phyloP scores from a whole-genome alignment of 2,888 invertebrate species.

The Globia sparganii region DNA sequence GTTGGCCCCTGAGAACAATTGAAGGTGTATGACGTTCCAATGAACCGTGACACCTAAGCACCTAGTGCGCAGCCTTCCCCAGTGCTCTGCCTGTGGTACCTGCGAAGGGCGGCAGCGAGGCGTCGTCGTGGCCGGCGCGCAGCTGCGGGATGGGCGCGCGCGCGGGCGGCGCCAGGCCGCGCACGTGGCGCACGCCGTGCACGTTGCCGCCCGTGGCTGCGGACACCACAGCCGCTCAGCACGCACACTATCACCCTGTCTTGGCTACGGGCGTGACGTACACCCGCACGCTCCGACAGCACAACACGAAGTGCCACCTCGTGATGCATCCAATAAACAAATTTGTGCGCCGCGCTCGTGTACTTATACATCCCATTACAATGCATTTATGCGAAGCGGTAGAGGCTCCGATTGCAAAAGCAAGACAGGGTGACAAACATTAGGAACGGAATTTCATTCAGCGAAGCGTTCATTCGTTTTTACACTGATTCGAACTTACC shows the following conservation, averaged over 20 bases:
- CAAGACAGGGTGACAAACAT: slow-evolving; percentile 83
- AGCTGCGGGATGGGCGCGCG: slow-evolving; percentile 96
- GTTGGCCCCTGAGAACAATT: not conserved
- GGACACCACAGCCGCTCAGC: slow-evolving; percentile 87
- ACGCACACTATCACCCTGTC: slow-evolving; percentile 70
- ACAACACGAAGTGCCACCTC: slow-evolving; percentile 28
- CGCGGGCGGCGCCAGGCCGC: slow-evolving; percentile 95
- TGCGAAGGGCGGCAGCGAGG: slow-evolving; percentile 84
- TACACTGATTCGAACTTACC: slow-evolving; percentile 72
- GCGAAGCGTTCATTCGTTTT: slow-evolving; percentile 73
- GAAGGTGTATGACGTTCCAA: not conserved
- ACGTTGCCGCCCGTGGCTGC: slow-evolving; percentile 92
- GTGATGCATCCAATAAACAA: slow-evolving; percentile 10
- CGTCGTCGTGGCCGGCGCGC: slow-evolving; percentile 90
- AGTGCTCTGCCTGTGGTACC: too few species aligned
- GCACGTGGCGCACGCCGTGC: slow-evolving; percentile 96
- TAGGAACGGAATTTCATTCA: slow-evolving; percentile 68
- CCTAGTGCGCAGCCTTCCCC: slow-evolving; percentile 32
- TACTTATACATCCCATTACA: slow-evolving; percentile 42
- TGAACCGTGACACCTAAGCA: slow-evolving; percentile 13
- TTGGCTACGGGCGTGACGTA: slow-evolving; percentile 14
- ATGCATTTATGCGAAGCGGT: slow-evolving; percentile 57
- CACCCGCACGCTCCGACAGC: slow-evolving; percentile 7
- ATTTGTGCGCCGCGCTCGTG: slow-evolving; percentile 43
- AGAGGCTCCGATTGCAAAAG: slow-evolving; percentile 71